Base-by-base conservation (phyloP, 1,140 invertebrate genomes). In the Ostrea edulis region DNA sequence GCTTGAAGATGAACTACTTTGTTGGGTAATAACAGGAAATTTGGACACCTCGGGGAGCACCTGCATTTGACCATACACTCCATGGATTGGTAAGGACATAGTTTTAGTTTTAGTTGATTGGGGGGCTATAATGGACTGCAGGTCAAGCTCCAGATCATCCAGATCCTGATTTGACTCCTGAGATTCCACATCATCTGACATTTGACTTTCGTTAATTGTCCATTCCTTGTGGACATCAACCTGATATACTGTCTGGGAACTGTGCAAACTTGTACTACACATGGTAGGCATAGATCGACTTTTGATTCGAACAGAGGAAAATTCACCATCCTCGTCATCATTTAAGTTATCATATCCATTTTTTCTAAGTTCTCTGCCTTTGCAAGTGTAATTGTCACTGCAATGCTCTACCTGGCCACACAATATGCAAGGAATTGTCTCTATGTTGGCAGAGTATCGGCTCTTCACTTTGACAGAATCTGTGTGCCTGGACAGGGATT, bases 141-240 rank as follows among this genome's bases (percentile, higher is more conserved):
- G 52, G 82, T 93, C 93, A 68, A 89, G 86, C 71, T 94, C 91
- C 22, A 93, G 84, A 52, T 93, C 92, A 81, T 93, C 93, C 52
- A 91, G 86, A 44, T 91, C 91, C 17, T 88, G 90, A 77, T 90
- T 92, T 4, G 92, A 92, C 8, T 81, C 92, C 17, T 91, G 91
- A n/a, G 92, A 91, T 14, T 91, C 87, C 12, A 90, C 89, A 3
- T 87, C 85, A 77, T 77, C 68, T 8, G 91, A 90, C 7, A 89
- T 86, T 14, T 54, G 81, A 58, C 92, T 81, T 77, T 90, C 89
- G 65, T 90, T 87, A 82, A 86, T 85, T 35, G 90, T 91, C 93
- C 93, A 94, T 71, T 93, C 93, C 82, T 93, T 93, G 68, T 94
- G 93, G 14, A 94, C 93, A 62, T 94, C 93, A 7, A 93, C 93